Base-by-base conservation (phyloP, 2,888 invertebrate genomes). In the Stomorhina lunata region DNA sequence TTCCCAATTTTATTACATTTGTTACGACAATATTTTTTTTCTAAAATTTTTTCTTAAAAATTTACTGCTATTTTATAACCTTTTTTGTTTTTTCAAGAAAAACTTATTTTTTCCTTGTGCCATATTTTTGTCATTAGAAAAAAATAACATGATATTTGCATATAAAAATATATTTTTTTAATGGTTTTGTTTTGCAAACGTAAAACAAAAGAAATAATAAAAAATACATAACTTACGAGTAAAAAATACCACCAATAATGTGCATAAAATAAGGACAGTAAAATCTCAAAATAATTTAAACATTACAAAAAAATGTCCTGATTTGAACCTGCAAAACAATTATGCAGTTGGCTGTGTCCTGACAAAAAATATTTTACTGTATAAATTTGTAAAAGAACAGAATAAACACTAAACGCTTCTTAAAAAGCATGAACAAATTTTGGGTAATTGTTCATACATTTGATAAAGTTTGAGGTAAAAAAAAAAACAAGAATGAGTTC, bases 371-470 rank as follows among this genome's bases (percentile, higher is more conserved):
- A 4, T 25, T 50, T 7, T n/a, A 25, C 50, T 50, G 25, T 50
- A 25, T 27, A 50, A 43, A 48, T 48, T 25, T 22, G n/a, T n/a
- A n/a, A n/a, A n/a, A n/a, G n/a, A n/a, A n/a, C n/a, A n/a, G n/a
- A n/a, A n/a, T n/a, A n/a, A n/a, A n/a, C n/a, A n/a, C n/a, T n/a
- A n/a, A n/a, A n/a, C n/a, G n/a, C n/a, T n/a, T n/a, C n/a, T n/a
- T n/a, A n/a, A n/a, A n/a, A n/a, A 25, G 50, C 5, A 50, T 25
- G 7, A 50, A 25, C 1, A 25, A 68, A 76, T 76, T 59, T 29
- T 76, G 40, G 59, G 76, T 68, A 68, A 76, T 76, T 76, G 76
- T 76, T 76, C 76, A 68, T 59, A 61, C 68, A 76, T 68, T 76
- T 76, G 59, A 76, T 76, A 68, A 53, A 76, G 76, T 40, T 76